phyloP scores from a whole-genome alignment of 1,140 invertebrate genomes.

The Bombus balteatus region DNA sequence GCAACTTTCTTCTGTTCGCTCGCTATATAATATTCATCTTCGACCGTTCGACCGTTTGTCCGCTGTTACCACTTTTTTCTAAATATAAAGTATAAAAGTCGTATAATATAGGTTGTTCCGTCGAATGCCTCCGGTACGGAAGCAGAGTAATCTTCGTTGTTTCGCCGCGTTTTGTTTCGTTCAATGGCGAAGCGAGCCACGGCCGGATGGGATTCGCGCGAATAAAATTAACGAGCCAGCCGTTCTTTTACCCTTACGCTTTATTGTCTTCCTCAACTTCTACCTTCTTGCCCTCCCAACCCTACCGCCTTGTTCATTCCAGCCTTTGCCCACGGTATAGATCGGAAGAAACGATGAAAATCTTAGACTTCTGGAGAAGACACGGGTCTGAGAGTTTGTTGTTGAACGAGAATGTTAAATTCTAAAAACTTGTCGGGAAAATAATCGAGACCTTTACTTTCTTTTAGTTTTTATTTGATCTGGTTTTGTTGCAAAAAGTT shows the following conservation, averaged over 20 bases:
- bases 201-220: constrained; percentile 29
- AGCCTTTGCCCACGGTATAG: background rate
- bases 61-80: background rate
- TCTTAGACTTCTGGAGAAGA: background rate
- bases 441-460: background rate
- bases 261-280: constrained; percentile 42
- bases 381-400: background rate
- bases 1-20: no score
- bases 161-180: constrained; percentile 51
- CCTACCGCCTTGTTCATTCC: background rate
- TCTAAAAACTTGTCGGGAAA: background rate
- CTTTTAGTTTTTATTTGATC: background rate
- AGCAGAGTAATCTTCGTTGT: constrained; percentile 54
- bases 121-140: constrained; percentile 54
- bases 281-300: background rate
- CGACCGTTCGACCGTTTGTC: background rate
- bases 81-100: constrained; percentile 23
- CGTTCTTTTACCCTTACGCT: constrained; percentile 38
- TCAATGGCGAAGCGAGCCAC: constrained; percentile 26
- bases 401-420: background rate
- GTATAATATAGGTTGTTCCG: constrained; percentile 53
- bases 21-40: no score
- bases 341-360: background rate
- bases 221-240: constrained; percentile 56
- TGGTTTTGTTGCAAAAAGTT: background rate